These are phyloP conservation scores for Chloropsis hardwickii DNA, from an alignment of 2,113 vertebrate species.

Conservation along the genomic window DNA sequence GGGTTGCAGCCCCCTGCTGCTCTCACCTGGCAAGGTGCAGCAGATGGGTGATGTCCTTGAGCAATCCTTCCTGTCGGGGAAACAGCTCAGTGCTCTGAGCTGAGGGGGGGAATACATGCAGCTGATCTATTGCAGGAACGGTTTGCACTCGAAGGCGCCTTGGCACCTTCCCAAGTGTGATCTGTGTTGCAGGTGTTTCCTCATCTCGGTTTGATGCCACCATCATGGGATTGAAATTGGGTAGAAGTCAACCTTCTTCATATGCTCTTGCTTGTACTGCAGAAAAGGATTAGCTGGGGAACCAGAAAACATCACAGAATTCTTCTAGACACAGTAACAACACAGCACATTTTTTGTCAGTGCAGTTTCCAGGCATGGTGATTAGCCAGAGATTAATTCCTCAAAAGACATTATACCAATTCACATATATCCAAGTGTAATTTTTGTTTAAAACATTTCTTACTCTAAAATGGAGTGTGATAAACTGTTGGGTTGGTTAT, in stretches of 20 bases:
- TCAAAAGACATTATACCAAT: neutral
- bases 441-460: neutral
- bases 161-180: neutral
- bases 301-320: neutral
- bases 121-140: rapidly evolving
- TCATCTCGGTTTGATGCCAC: neutral
- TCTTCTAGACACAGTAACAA: neutral
- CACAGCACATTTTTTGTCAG: neutral
- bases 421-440: neutral
- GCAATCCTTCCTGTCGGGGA: rapidly evolving
- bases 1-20: neutral
- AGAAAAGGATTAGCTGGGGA: neutral
- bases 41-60: rapidly evolving
- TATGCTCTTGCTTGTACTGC: neutral
- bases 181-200: neutral
- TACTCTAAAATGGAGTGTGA: neutral
- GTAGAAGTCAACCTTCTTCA: neutral
- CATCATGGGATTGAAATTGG: neutral
- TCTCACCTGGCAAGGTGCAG: neutral
- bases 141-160: neutral
- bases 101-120: rapidly evolving
- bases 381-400: neutral
- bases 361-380: neutral
- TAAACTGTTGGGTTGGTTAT: neutral
- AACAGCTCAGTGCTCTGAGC: too few species aligned